Evolutionary conservation across 2,888 invertebrate genomes (phyloP).

Genomic region (Cyclophora punctaria): DNA sequence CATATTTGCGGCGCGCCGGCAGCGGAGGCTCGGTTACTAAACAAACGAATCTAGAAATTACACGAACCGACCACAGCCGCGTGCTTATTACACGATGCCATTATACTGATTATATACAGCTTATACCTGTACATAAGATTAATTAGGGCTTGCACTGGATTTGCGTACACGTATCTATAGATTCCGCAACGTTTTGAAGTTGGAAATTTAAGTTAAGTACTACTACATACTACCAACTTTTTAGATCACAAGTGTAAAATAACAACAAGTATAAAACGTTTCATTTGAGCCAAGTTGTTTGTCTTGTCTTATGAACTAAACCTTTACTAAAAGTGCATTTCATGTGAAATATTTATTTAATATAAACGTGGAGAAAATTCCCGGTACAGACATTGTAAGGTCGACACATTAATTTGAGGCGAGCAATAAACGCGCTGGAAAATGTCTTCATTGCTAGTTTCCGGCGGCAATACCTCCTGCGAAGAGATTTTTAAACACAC

Average conservation of each 20-base stretch:
- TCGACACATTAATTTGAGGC: slow-evolving; percentile 71
- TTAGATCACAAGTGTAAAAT: no score
- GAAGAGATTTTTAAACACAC: slow-evolving; percentile 53
- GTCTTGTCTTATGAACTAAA: no score
- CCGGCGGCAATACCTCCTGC: slow-evolving; percentile 25
- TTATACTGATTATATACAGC: no score
- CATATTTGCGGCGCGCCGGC: slow-evolving; percentile 54
- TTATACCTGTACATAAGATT: no score
- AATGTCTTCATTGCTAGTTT: slow-evolving; percentile 48
- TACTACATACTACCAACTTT: no score
- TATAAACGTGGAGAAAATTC: slow-evolving; percentile 59
- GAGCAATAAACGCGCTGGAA: slow-evolving; percentile 69
- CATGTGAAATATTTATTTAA: slow-evolving; percentile 25
- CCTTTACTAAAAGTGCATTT: no score
- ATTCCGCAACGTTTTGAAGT: no score
- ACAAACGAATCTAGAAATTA: slow-evolving; percentile 74
- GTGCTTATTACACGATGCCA: slow-evolving; percentile 15
- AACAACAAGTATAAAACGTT: no score
- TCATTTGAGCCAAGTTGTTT: no score
- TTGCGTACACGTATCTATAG: no score
- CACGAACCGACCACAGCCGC: slow-evolving; percentile 30
- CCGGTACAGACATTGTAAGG: slow-evolving; percentile 56
- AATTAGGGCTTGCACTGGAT: no score
- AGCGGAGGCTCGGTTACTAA: slow-evolving; percentile 47
- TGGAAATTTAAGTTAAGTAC: no score